phyloP scores from a whole-genome alignment of 2,888 invertebrate genomes.

The Drosophila meridionalis region DNA sequence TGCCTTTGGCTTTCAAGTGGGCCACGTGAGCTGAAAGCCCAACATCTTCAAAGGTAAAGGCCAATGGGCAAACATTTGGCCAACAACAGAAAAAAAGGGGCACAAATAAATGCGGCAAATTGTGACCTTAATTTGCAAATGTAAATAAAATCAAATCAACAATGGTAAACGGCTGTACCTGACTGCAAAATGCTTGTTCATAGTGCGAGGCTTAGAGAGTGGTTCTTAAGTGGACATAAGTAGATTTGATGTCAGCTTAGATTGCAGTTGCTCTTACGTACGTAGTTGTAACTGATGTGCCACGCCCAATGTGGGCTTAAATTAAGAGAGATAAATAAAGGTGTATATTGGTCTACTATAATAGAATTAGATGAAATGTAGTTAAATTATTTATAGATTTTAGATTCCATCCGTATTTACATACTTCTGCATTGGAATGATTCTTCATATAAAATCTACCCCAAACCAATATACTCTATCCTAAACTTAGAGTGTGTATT shows the following conservation, averaged over 20 bases:
- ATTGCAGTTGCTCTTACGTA: no score
- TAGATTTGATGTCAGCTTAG: no score
- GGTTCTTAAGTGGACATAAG: not conserved
- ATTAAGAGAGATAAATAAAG: not conserved
- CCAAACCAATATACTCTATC: no score
- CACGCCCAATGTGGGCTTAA: not conserved
- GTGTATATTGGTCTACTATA: not conserved
- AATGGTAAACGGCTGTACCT: not conserved
- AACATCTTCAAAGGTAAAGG: conserved; percentile 78
- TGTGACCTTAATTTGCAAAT: conserved; percentile 84
- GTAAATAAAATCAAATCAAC: conserved; percentile 63
- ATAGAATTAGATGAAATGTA: no score
- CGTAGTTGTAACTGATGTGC: not conserved
- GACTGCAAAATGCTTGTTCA: not conserved
- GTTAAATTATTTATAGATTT: no score
- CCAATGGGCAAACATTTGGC: conserved; percentile 64
- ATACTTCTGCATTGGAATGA: no score
- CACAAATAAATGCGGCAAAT: conserved; percentile 59
- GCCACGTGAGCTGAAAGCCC: conserved; percentile 71
- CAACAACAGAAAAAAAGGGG: conserved; percentile 34
- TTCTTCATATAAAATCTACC: no score
- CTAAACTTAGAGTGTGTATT: no score
- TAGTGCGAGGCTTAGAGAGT: not conserved
- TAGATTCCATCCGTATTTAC: no score
- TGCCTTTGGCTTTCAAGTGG: conserved; percentile 61